Evolutionary conservation across 2,888 invertebrate species (phyloP).

Genomic region (Sinodicranocentrus sp.): DNA sequence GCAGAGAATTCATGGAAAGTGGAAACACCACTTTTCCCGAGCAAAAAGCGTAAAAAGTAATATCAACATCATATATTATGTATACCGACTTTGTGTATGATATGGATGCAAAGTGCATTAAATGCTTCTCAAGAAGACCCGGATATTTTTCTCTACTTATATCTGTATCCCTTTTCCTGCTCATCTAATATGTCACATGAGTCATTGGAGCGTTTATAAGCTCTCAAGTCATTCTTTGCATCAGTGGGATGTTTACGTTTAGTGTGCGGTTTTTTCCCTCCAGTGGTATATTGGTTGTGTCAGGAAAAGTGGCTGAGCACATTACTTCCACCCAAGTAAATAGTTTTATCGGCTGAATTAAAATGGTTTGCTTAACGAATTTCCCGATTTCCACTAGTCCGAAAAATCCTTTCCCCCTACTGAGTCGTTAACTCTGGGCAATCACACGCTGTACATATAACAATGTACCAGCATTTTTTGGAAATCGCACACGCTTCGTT

Average conservation of each 20-base stretch:
- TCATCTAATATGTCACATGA: constrained; percentile 16
- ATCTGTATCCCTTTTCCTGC: background rate
- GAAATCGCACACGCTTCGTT: background rate
- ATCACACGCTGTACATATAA: too few species aligned
- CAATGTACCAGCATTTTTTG: background rate
- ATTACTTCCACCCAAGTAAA: constrained; percentile 21
- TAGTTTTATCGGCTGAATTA: constrained; percentile 40
- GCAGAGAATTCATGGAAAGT: background rate
- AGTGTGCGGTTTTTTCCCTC: background rate
- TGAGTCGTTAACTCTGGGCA: background rate
- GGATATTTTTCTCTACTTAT: background rate
- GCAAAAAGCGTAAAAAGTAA: background rate
- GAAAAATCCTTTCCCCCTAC: background rate
- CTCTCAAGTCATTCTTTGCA: background rate
- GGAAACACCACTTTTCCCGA: background rate
- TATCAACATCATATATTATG: constrained; percentile 22
- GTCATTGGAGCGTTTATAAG: constrained; percentile 27
- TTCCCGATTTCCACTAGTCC: background rate
- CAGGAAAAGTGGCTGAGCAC: constrained; percentile 27
- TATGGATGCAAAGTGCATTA: background rate
- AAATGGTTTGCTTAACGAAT: background rate
- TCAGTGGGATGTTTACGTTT: background rate
- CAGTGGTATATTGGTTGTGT: constrained; percentile 23
- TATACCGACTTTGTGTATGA: background rate
- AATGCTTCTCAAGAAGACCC: background rate